phyloP scores from a whole-genome alignment of 2,888 invertebrate genomes.

The Archips xylosteana region DNA sequence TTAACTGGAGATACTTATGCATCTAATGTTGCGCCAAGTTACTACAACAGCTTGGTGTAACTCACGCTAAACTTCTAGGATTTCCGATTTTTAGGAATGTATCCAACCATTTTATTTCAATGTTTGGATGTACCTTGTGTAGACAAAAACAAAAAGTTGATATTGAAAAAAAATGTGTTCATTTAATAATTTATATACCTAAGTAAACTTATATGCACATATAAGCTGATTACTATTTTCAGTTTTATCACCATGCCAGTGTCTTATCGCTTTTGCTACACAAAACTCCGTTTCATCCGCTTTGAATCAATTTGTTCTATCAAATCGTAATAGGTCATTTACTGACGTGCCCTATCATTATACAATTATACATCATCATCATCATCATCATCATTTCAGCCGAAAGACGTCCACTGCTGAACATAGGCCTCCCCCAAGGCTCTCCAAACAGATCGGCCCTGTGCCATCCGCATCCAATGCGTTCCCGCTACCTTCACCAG shows the following conservation, averaged over 20 bases:
- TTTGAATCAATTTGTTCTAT: conserved; percentile 32
- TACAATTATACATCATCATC: conserved; percentile 47
- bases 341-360: conserved; percentile 21
- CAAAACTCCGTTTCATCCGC: conserved; percentile 24
- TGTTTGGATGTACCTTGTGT: neutral
- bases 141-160: neutral
- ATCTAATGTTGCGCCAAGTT: no score
- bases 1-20: no score
- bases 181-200: no score
- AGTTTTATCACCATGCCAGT: neutral
- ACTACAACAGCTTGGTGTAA: no score
- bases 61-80: neutral
- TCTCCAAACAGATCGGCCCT: no score
- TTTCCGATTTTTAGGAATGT: neutral
- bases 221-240: no score
- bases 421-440: no score
- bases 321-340: conserved; percentile 35
- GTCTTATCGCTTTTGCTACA: conserved; percentile 16
- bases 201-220: no score
- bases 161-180: neutral
- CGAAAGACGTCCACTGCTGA: no score
- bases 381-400: no score
- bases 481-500: no score
- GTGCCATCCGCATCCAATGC: no score
- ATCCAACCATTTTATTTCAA: neutral